Evolutionary conservation across 2,888 invertebrate genomes (phyloP).

Genomic region (Agapostemon virescens): DNA sequence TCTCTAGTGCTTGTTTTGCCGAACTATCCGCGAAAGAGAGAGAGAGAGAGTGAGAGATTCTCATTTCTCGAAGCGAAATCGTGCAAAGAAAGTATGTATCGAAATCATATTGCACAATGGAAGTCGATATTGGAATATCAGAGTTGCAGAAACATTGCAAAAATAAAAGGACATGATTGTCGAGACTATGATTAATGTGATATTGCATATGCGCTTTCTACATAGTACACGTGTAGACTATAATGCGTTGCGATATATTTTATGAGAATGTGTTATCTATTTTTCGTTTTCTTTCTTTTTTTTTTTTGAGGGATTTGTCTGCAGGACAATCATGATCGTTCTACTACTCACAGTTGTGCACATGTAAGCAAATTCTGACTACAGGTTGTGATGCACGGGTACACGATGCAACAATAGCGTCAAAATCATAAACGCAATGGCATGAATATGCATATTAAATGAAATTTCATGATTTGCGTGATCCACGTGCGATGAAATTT

Average conservation of each 20-base stretch:
- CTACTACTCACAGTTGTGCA: constrained; percentile 42
- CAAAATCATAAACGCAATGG: constrained; percentile 1
- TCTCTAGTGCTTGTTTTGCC: constrained; percentile 33
- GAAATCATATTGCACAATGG: constrained; percentile 21
- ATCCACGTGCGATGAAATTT: background rate
- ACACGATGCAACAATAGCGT: constrained; percentile 39
- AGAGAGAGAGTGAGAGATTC: constrained; percentile 12
- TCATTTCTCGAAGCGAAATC: constrained; percentile 26
- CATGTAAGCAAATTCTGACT: constrained; percentile 56
- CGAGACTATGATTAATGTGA: constrained; percentile 12
- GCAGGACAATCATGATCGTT: constrained; percentile 18
- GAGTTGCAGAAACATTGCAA: constrained; percentile 7
- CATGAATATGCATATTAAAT: constrained; percentile 4
- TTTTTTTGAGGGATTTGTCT: background rate
- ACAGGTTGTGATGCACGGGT: constrained; percentile 34
- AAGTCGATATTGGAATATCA: background rate
- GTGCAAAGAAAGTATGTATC: constrained; percentile 23
- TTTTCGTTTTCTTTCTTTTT: too few relatives aligned
- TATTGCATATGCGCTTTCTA: constrained; percentile 8
- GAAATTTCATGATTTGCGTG: constrained; percentile 18
- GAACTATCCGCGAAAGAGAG: constrained; percentile 26
- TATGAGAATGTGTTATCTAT: background rate
- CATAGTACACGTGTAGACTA: constrained; percentile 4
- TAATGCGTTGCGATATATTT: constrained; percentile 7
- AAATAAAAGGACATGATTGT: background rate